A percentile compares a stretch with the other conserved stretches of the same genome.
Conservation (phyloP, 1,140 invertebrate species). For the Drosophila subobscura region DNA sequence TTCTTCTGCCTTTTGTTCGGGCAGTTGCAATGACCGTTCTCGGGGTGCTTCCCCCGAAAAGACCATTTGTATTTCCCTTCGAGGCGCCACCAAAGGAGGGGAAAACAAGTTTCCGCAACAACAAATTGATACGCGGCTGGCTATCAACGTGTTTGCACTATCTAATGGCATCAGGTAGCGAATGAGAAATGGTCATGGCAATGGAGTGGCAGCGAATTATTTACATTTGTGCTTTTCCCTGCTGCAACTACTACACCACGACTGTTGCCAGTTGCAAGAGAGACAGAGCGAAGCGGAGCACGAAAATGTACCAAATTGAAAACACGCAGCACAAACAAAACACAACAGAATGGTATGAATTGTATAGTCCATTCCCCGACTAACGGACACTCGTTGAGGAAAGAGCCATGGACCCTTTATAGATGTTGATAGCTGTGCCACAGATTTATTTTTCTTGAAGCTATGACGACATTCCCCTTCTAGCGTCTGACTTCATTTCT, state of each 20-base stretch:
- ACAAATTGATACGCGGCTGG: slow-evolving; percentile 59
- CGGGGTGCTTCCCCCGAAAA: slow-evolving; percentile 10
- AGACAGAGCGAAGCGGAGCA: no score
- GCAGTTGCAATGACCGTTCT: slow-evolving; percentile 21
- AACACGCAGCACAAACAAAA: slow-evolving; percentile 15
- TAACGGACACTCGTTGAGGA: no score
- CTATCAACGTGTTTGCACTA: slow-evolving; percentile 59
- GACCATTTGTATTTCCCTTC: slow-evolving; percentile 30
- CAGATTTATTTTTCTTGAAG: no score
- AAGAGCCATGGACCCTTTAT: no score
- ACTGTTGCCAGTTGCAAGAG: no score
- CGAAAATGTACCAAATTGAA: slow-evolving; percentile 39
- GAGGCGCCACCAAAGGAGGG: slow-evolving; percentile 17
- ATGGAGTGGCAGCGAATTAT: slow-evolving; percentile 23
- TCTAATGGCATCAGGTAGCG: slow-evolving; percentile 65
- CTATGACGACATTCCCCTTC: no score
- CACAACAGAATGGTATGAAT: background rate
- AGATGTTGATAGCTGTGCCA: no score
- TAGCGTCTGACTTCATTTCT: no score
- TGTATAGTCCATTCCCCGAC: no score
- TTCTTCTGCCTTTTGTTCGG: no score
- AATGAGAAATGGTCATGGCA: slow-evolving; percentile 54
- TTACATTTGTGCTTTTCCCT: slow-evolving; percentile 60
- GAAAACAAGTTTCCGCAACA: slow-evolving; percentile 38
- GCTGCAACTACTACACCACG: background rate